A percentile compares a stretch with the other conserved stretches of the same genome.
Evolutionary conservation across 2,113 vertebrate species (phyloP).

Genomic region (Pipra filicauda): DNA sequence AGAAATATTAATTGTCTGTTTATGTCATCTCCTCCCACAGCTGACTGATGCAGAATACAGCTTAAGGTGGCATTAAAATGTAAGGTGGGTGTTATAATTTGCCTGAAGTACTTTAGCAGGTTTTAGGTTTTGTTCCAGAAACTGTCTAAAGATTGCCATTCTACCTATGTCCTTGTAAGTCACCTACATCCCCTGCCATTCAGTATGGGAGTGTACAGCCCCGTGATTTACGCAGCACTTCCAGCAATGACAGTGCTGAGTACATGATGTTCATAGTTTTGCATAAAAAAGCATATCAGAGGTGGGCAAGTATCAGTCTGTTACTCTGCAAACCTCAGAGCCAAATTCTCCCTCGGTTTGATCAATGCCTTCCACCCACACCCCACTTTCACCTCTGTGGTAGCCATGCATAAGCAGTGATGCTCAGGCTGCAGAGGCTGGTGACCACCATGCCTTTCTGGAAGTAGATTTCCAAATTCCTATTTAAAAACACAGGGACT

Average conservation of each 20-base stretch:
- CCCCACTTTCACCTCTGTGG: accelerated
- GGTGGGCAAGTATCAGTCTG: not conserved
- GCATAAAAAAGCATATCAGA: not conserved
- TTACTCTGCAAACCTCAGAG: not conserved
- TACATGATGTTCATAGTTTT: not conserved
- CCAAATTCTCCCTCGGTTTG: not conserved
- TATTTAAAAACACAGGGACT: not conserved
- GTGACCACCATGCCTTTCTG: not conserved
- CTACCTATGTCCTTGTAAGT: not conserved
- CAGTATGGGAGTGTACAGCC: not conserved
- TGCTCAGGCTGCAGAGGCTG: not conserved
- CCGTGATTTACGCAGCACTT: not conserved
- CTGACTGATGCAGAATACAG: slow-evolving; percentile 59
- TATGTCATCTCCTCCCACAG: slow-evolving; percentile 67
- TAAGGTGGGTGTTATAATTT: slow-evolving; percentile 69
- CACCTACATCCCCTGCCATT: not conserved
- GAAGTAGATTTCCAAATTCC: not conserved
- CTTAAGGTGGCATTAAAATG: slow-evolving; percentile 57
- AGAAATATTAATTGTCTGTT: slow-evolving; percentile 71
- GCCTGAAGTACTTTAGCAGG: slow-evolving; percentile 34
- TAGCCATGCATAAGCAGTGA: not conserved
- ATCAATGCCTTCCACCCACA: not conserved
- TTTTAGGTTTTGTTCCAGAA: slow-evolving; percentile 49
- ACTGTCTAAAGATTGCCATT: slow-evolving; percentile 2
- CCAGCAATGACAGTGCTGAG: not conserved